Base-by-base conservation (phyloP, 2,113 vertebrate genomes). In the Silurus glanis region DNA sequence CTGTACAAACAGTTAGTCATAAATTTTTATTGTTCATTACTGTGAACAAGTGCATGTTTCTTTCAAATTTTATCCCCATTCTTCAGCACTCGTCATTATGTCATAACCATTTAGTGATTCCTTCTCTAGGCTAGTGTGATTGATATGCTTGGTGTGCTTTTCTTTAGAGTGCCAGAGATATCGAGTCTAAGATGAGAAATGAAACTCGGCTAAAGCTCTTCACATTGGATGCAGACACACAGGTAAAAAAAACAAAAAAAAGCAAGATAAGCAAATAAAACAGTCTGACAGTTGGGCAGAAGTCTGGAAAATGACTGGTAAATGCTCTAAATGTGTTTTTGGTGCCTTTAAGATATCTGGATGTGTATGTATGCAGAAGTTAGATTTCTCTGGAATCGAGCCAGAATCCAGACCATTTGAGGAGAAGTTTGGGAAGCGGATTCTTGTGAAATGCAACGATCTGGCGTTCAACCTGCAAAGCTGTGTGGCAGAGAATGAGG, bases 381-480 rank as follows among this genome's bases (percentile, higher is more conserved):
- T 98, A 64, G 98, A 99, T 89, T 99, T 98, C 93, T 96, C 96
- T 80, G 94, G 95, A 87, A 94, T 97, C 66, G 97, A 99, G 89
- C 97, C 96, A 16, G 98, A 99, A 55, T 95, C 97, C 86, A 98
- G 97, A 90, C 97, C 96, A 72, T 99, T 99, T 90, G 97, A 99
- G 93, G 98, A 99, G 89, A 99, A 97, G 90, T 99, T 97, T 94
- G 98, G 98, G 23, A 99, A 98, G 90, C 96, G 97, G 45, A 94
- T 99, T 88, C 94, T 98, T 75, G 97, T 99, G 87, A 98, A 96
- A 91, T 99, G 98, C 93, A 97, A 99, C 0, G 98, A 99, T 91
- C 95, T 99, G 67, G 95, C 97, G 4, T 99, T 99, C 92, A 99
- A 99, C 92, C 95, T 99, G 89, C 98, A 99, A 91, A 97, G 98